A percentile compares a stretch with the other conserved stretches of the same genome.
Conservation (phyloP, 1,140 invertebrate species). For the Rhysida immarginata region DNA sequence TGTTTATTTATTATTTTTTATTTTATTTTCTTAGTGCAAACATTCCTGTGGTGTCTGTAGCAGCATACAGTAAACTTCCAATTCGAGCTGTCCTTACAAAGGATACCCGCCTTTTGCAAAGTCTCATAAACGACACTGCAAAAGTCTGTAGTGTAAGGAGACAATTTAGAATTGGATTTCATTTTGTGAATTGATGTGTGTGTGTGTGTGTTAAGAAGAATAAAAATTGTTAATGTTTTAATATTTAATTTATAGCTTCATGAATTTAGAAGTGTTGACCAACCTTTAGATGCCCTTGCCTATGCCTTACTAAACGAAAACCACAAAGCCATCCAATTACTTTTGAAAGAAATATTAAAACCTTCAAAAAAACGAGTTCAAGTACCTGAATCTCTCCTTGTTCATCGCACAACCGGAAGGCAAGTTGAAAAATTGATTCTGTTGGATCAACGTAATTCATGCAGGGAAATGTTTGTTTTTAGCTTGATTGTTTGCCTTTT, state of each 20-base stretch:
- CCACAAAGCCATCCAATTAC: constrained; percentile 22
- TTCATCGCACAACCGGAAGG: constrained; percentile 21
- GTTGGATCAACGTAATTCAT: too few species aligned
- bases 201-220: too few species aligned
- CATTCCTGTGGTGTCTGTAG: constrained; percentile 32
- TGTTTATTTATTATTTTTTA: neutral
- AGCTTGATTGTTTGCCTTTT: neutral
- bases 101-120: constrained; percentile 25
- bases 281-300: constrained; percentile 22
- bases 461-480: neutral
- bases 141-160: constrained; percentile 25
- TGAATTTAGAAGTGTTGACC: constrained; percentile 13
- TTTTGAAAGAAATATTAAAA: constrained; percentile 22
- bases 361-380: constrained; percentile 15
- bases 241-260: neutral
- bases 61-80: constrained; percentile 28
- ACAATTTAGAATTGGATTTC: too few species aligned
- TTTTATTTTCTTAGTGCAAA: constrained; percentile 18
- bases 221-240: too few species aligned
- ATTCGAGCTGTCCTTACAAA: constrained; percentile 30
- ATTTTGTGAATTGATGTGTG: too few species aligned
- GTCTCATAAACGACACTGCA: constrained; percentile 25
- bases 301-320: constrained; percentile 28
- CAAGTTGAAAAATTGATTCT: constrained; percentile 9
- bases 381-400: constrained; percentile 18